Percentiles rank a stretch among this genome's conserved stretches.
phyloP scores from a whole-genome alignment of 2,797 vertebrate genomes.

The Eulemur albifrons region DNA sequence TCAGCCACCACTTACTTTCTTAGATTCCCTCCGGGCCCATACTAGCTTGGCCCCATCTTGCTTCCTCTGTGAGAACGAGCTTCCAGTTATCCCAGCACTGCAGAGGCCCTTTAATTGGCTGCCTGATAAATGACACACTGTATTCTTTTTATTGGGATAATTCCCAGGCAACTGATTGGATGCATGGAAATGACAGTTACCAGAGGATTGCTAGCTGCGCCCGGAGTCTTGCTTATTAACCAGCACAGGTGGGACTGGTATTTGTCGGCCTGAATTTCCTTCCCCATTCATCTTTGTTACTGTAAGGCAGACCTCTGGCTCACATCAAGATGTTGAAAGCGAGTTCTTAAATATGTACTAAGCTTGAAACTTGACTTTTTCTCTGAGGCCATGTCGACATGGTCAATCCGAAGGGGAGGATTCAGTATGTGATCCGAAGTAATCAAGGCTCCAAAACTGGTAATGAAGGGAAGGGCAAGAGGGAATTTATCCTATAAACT shows the following conservation, averaged over 20 bases:
- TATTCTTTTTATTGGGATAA: slow-evolving; percentile 78
- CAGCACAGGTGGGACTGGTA: slow-evolving; percentile 68
- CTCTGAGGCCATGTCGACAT: not conserved
- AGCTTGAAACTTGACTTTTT: slow-evolving; percentile 18
- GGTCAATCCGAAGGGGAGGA: not conserved
- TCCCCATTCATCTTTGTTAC: slow-evolving; percentile 47
- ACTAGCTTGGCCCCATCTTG: not conserved
- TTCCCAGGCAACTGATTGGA: slow-evolving; percentile 77
- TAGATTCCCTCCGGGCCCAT: not conserved
- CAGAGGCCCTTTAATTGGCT: slow-evolving; percentile 72
- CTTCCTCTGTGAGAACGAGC: slow-evolving; percentile 55
- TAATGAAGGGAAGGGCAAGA: not conserved
- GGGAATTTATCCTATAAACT: not conserved
- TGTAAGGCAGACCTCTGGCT: slow-evolving; percentile 61
- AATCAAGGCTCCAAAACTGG: not conserved
- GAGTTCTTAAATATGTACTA: slow-evolving; percentile 35
- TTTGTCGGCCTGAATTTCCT: slow-evolving; percentile 66
- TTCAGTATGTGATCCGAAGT: not conserved
- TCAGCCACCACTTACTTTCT: not conserved
- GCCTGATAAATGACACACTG: slow-evolving; percentile 70
- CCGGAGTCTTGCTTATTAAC: slow-evolving; percentile 57
- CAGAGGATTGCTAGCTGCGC: slow-evolving; percentile 56
- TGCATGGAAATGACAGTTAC: slow-evolving; percentile 61
- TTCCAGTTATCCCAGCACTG: not conserved
- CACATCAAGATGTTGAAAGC: slow-evolving; percentile 54